Base-by-base conservation (phyloP, 1,140 invertebrate species). In the Theocolax elegans region DNA sequence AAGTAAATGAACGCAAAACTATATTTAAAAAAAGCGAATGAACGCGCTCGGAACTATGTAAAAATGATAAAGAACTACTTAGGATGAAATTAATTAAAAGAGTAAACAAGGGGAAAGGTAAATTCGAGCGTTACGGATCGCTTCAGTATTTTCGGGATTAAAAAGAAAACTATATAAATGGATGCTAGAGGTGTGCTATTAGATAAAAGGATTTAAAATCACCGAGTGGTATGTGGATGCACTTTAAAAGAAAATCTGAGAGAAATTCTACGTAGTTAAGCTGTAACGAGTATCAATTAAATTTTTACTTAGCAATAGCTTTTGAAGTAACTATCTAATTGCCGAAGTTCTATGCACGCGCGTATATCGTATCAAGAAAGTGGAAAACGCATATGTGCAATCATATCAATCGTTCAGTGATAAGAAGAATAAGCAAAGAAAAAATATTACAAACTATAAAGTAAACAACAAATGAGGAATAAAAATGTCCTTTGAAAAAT, bases 271-370 rank as follows among this genome's bases (percentile, higher is more conserved):
- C 19, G 35, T 53, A 53, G 38, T 66, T 66, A 66, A 54, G 49
- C 49, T 23, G 51, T 54, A 66, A 54, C 48, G 21, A 64, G 42
- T 54, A 66, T 66, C 63, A 66, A 66, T 66, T 66, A 54, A 40
- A 66, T 66, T 66, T 66, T 54, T 66, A 66, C 63, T 66, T 66
- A 66, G 63, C 51, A 54, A 66, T 66, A 66, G 63, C 62, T 64
- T 64, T 25, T 38, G 31, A 64, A 51, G n/a, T 64, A 17, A 64
- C 19, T 63, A 64, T 19, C 10, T 38, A 64, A 64, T 64, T 62
- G 25, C 44, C 44, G 44, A 62, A 49, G 27, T 60, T 42, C 4
- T n/a, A 23, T 21, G 4, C 4, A 10, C 10, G 31, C 4, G 31
- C 31, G 31, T 6, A 6, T 35, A 35, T 6, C 4, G 10, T 6